Base-by-base conservation (phyloP, 2,888 invertebrate genomes). In the Cerastis leucographa region DNA sequence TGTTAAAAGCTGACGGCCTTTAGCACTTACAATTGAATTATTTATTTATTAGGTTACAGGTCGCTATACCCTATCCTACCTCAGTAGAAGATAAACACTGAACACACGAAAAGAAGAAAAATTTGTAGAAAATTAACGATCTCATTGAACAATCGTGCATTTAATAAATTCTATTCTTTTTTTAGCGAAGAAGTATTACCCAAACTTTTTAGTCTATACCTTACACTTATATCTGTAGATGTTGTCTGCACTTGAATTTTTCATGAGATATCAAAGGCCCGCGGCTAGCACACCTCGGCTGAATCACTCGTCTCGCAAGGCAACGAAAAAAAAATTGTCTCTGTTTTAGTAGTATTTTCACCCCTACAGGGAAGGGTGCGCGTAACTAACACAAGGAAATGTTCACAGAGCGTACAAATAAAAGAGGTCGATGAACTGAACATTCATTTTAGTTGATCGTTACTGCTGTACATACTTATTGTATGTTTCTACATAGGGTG, bases 231-330 rank as follows among this genome's bases (percentile, higher is more conserved):
- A 79, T 73, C 78, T 74, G 78, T 83, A 88, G 89, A 90, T 91
- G 90, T 92, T 90, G 91, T 89, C 87, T 89, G 87, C 85, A 90
- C 91, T 93, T 95, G 94, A 94, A 95, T 95, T 92, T 95, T 96
- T 95, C 94, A 95, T 95, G 93, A 94, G 93, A 89, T 93, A 91
- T 94, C 94, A 94, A 94, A 94, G 92, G 92, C 93, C 91, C 77
- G 83, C 78, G 92, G 92, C 92, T 87, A 90, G 89, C 83, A 86
- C 89, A 89, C 88, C 64, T 89, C 91, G 83, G 80, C 79, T 83
- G 78, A 85, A 88, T 78, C 84, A 85, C 83, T 83, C 85, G 90
- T 86, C 89, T 90, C 90, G 89, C 84, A 78, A 85, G 80, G 80
- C 89, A 78, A 71, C 78, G 83, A 81, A 87, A 85, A 89, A 91